Evolutionary conservation across 2,888 invertebrate species (phyloP).

Genomic region (Halictus quadricinctus): DNA sequence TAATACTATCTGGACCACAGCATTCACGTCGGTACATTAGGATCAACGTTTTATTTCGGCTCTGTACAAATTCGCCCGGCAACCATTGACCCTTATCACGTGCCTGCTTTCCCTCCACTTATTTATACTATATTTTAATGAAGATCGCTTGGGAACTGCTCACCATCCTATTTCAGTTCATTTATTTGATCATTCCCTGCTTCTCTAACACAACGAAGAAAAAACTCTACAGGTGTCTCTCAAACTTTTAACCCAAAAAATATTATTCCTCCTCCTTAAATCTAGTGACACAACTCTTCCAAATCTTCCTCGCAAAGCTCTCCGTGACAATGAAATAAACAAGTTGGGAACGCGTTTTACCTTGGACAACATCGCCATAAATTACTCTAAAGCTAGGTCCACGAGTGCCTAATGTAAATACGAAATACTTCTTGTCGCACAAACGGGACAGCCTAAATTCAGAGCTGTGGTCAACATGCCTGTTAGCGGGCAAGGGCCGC

Average conservation of each 20-base stretch:
- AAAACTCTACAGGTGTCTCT: too few relatives aligned
- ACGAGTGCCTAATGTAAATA: background rate
- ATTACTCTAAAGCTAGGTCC: background rate
- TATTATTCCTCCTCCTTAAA: background rate
- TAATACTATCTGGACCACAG: background rate
- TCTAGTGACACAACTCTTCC: background rate
- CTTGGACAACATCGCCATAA: background rate
- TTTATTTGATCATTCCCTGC: background rate
- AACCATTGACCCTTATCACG: background rate
- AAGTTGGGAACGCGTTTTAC: background rate
- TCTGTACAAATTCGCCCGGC: background rate
- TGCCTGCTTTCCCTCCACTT: background rate
- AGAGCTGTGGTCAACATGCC: too few relatives aligned
- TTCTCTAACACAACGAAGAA: background rate
- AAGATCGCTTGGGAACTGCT: too few relatives aligned
- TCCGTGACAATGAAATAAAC: background rate
- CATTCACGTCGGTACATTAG: background rate
- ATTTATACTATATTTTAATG: background rate
- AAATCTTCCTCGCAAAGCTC: background rate
- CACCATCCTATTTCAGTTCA: background rate
- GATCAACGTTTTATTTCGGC: conserved; percentile 1
- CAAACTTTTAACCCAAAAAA: background rate
- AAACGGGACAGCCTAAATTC: too few relatives aligned
- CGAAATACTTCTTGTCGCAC: background rate
- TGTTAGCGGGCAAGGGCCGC: too few relatives aligned